These are phyloP conservation scores for Gila robusta DNA, from an alignment of 2,797 vertebrate genomes.

Conservation along the genomic window DNA sequence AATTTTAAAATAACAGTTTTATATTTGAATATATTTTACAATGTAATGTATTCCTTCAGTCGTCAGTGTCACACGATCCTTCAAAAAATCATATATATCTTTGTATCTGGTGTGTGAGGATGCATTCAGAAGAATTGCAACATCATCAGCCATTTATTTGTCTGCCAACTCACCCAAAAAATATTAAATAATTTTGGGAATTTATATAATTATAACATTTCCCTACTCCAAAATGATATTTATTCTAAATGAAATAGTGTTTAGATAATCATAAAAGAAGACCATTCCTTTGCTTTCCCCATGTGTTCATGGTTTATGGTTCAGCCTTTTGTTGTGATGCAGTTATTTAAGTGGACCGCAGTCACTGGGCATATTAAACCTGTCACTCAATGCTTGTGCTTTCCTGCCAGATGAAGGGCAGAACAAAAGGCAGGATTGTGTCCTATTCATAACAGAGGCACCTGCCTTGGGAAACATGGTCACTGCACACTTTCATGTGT, in stretches of 20 bases:
- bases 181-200: not conserved
- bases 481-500: conserved; percentile 41
- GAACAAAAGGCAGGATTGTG: conserved; percentile 61
- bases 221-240: not conserved
- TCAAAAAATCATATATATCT: not conserved
- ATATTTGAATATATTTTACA: not conserved
- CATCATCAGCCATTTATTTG: not conserved
- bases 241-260: not conserved
- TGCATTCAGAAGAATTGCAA: not conserved
- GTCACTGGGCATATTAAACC: conserved; percentile 57
- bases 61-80: not conserved
- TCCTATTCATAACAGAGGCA: conserved; percentile 36
- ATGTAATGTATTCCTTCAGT: not conserved
- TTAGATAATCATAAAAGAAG: conserved; percentile 21
- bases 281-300: not conserved
- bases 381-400: conserved; percentile 54
- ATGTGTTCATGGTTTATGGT: not conserved
- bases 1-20: not conserved
- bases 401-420: conserved; percentile 51
- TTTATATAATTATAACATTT: not conserved
- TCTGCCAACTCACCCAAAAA: not conserved
- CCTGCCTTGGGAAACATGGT: conserved; percentile 11
- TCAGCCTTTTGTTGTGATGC: conserved; percentile 19
- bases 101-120: not conserved
- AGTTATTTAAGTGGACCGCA: not conserved